Conservation (phyloP, 2,113 vertebrate genomes). For the Apteryx mantelli region DNA sequence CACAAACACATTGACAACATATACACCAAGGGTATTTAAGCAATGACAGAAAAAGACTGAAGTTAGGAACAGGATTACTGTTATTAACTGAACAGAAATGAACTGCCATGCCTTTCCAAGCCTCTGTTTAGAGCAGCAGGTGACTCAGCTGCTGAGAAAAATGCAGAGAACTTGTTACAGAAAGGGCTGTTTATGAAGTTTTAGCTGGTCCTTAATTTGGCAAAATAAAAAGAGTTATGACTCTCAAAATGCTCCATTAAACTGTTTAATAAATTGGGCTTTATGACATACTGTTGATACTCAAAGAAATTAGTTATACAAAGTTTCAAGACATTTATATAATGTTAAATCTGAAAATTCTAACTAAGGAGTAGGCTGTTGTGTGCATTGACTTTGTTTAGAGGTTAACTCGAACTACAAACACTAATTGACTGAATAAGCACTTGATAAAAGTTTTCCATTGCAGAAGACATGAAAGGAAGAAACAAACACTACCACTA, state of each 20-base stretch:
- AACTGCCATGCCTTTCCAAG: not conserved
- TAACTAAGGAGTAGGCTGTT: not conserved
- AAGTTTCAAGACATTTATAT: not conserved
- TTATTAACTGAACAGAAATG: not conserved
- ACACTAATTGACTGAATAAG: not conserved
- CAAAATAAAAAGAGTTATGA: not conserved
- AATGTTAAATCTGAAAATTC: not conserved
- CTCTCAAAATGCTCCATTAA: not conserved
- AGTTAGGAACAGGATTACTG: not conserved
- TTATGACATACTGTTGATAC: not conserved
- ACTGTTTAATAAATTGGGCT: not conserved
- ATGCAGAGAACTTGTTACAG: not conserved
- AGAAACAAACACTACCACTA: not conserved
- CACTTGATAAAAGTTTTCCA: not conserved
- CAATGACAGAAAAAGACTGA: not conserved
- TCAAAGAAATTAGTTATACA: not conserved
- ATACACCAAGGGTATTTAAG: not conserved
- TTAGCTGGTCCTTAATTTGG: not conserved
- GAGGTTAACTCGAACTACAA: not conserved
- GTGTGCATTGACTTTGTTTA: not conserved
- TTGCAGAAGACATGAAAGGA: not conserved
- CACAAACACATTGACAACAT: not conserved
- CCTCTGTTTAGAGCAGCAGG: slow-evolving; percentile 15
- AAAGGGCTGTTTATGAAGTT: not conserved
- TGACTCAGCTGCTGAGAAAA: not conserved